Conservation (phyloP, 2,113 vertebrate species). For the Polypterus bichir region DNA sequence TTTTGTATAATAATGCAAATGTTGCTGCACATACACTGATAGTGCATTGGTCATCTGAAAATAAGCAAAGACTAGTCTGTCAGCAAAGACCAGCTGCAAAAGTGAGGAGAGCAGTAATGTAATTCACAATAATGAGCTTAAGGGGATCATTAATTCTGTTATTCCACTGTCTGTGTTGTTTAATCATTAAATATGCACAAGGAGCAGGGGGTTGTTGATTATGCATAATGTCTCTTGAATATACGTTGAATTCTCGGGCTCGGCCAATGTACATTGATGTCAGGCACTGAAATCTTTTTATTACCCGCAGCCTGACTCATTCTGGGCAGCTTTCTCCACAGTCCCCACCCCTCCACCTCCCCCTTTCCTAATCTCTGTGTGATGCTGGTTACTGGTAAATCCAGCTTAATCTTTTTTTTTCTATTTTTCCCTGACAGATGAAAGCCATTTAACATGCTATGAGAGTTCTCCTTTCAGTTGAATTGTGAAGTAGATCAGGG, state of each 20-base stretch:
- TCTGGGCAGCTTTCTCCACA: too few relatives aligned
- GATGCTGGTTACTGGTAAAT: constrained; percentile 2
- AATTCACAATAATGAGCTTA: constrained; percentile 27
- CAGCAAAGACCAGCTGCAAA: neutral
- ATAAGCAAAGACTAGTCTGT: neutral
- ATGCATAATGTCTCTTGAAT: too few relatives aligned
- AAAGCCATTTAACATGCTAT: neutral
- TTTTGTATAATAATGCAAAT: too few relatives aligned
- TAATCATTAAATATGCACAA: neutral
- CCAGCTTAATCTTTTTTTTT: neutral
- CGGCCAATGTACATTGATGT: too few relatives aligned
- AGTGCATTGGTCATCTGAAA: neutral
- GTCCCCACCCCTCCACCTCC: neutral
- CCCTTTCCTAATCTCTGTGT: neutral
- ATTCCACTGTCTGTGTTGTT: constrained; percentile 19
- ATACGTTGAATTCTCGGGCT: too few relatives aligned
- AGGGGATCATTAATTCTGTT: constrained; percentile 30
- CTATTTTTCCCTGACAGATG: constrained; percentile 2
- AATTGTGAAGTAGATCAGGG: neutral
- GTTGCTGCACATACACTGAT: too few relatives aligned
- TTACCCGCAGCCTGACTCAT: too few relatives aligned
- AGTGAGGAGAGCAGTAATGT: constrained; percentile 12
- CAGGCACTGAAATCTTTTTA: too few relatives aligned
- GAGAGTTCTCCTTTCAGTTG: neutral
- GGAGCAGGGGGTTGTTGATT: neutral